phyloP scores from a whole-genome alignment of 1,140 invertebrate genomes.

The Cydia splendana region DNA sequence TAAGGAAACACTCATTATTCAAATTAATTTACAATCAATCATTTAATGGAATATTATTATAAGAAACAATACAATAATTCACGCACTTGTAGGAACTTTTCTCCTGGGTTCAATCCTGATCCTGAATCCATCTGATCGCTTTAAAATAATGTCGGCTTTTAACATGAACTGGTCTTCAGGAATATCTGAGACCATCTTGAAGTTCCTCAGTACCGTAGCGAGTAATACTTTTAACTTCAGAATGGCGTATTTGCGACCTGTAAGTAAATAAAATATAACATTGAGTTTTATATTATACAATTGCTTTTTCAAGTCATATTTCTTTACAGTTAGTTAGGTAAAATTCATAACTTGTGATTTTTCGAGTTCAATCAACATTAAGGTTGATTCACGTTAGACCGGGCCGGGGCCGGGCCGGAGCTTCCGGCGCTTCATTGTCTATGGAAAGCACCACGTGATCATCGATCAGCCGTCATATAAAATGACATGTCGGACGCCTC shows the following conservation, averaged over 20 bases:
- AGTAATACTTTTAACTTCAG: conserved; percentile 93
- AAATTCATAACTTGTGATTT: too few species aligned
- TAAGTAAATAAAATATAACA: conserved; percentile 37
- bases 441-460: too few species aligned
- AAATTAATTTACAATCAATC: background rate
- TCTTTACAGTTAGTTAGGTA: background rate
- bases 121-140: conserved; percentile 89
- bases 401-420: too few species aligned
- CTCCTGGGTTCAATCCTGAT: conserved; percentile 85
- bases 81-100: conserved; percentile 45
- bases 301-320: background rate
- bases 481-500: too few species aligned
- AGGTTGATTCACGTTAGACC: too few species aligned
- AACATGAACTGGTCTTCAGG: conserved; percentile 86
- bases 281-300: too few species aligned
- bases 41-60: background rate
- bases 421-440: too few species aligned
- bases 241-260: conserved; percentile 93
- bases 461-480: too few species aligned
- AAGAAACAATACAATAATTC: background rate
- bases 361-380: too few species aligned
- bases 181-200: conserved; percentile 84
- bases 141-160: conserved; percentile 91
- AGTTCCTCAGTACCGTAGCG: conserved; percentile 92
- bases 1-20: background rate